Base-by-base conservation (phyloP, 2,797 vertebrate genomes). In the Halcyon smyrnensis region DNA sequence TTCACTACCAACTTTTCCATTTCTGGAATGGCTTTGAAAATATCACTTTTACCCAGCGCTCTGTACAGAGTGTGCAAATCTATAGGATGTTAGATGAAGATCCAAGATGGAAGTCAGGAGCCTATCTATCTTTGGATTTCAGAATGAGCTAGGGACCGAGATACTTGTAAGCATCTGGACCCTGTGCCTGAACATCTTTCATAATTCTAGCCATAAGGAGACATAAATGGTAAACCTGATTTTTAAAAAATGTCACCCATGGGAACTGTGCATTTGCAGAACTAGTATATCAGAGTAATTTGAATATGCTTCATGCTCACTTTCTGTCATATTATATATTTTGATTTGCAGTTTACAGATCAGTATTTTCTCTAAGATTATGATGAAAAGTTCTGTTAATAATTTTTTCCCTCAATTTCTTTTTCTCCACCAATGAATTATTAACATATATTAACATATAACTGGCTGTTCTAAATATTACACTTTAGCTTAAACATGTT, bases 51-150 rank as follows among this genome's bases (percentile, higher is more conserved):
- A 87, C 21, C 6, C 68, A 62, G n/a, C 57, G 63, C 54, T 93
- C 37, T 51, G 27, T 37, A 65, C 48, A 76, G 69, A 24, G n/a
- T 39, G 39, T 63, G 63, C 51, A 87, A 8, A 75, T 89, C n/a
- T 84, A 7, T 67, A 70, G 51, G 74, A 81, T 71, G 41, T 67
- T 83, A 74, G 51, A 83, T 56, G 82, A 83, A 56, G 79, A 88
- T 77, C 39, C 0, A 7, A 80, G 57, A 63, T 87, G 63, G 75
- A 60, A 93, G 48, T 87, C 69, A 80, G 78, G 12, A 91, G 36
- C 64, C 51, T 75, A 2, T 89, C 75, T 85, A 30, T 95, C 36
- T 96, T 91, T 73, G 51, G 60, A 93, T 93, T 90, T 89, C 39
- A 79, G 45, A 84, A 76, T 0, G 2, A 83, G 36, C 8, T 70